Evolutionary conservation across 2,888 invertebrate genomes (phyloP).

Genomic region (Nudaria mundana): DNA sequence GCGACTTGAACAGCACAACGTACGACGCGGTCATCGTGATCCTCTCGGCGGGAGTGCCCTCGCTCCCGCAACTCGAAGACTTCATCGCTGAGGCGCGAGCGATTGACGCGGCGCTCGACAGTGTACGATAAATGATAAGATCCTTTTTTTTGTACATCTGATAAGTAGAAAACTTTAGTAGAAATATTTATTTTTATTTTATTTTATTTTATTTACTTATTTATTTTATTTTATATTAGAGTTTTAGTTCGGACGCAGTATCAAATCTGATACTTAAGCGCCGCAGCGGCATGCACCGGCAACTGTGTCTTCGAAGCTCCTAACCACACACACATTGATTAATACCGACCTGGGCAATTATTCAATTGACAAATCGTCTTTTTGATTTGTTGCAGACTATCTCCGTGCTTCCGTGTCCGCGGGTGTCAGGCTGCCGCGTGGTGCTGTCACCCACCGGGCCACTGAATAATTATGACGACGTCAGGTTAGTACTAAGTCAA

Average conservation of each 20-base stretch:
- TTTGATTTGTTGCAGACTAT: constrained; percentile 44
- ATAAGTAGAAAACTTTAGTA: too few species aligned
- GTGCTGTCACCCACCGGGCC: constrained; percentile 87
- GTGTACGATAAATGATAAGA: constrained; percentile 13
- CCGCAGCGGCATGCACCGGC: too few species aligned
- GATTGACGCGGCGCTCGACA: constrained; percentile 75
- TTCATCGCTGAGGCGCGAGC: constrained; percentile 58
- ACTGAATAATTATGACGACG: constrained; percentile 77
- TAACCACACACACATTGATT: not conserved
- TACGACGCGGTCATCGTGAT: constrained; percentile 80
- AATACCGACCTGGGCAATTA: not conserved
- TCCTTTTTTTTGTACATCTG: too few species aligned
- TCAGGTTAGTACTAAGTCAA: too few species aligned
- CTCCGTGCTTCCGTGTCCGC: constrained; percentile 74
- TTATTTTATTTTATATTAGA: too few species aligned
- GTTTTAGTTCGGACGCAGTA: too few species aligned
- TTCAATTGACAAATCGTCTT: too few species aligned
- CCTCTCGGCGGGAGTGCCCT: constrained; percentile 30
- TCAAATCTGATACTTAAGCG: too few species aligned
- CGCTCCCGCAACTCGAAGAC: constrained; percentile 65
- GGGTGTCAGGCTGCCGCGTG: constrained; percentile 80
- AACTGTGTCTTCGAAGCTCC: not conserved
- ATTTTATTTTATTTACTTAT: too few species aligned
- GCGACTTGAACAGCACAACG: constrained; percentile 55
- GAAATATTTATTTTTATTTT: too few species aligned